These are phyloP conservation scores for human DNA, from an alignment of 2,113 vertebrate genomes.

Conservation along the genomic window DNA sequence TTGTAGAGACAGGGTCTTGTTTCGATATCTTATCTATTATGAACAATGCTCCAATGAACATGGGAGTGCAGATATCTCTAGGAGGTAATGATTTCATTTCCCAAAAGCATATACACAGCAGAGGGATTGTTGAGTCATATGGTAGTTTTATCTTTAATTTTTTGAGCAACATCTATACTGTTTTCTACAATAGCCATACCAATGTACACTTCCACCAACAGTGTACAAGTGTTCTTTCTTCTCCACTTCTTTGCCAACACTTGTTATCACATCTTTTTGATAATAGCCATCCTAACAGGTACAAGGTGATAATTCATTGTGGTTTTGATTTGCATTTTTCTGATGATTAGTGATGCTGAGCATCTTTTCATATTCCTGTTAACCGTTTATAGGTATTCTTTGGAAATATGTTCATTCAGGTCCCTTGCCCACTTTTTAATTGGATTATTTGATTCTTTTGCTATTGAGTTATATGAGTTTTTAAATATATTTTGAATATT, in stretches of 20 bases:
- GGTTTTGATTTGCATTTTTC: neutral
- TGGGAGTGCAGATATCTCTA: neutral
- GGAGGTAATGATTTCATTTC: neutral
- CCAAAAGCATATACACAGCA: neutral
- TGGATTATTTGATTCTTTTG: neutral
- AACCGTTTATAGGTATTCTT: neutral
- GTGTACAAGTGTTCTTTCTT: neutral
- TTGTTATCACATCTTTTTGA: neutral
- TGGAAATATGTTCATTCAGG: neutral
- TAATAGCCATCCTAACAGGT: neutral
- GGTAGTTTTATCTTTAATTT: neutral
- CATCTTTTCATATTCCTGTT: neutral
- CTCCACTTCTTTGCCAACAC: neutral
- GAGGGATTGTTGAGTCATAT: neutral
- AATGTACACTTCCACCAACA: neutral
- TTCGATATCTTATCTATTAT: neutral
- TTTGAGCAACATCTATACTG: neutral
- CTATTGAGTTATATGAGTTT: neutral
- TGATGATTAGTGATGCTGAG: neutral
- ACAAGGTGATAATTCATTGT: neutral
- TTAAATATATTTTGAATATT: neutral
- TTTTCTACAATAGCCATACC: neutral
- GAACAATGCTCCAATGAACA: neutral
- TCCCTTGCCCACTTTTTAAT: neutral
- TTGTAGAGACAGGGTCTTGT: neutral